Conservation (phyloP, 2,888 invertebrate species). For the Himalopsyche japonica region DNA sequence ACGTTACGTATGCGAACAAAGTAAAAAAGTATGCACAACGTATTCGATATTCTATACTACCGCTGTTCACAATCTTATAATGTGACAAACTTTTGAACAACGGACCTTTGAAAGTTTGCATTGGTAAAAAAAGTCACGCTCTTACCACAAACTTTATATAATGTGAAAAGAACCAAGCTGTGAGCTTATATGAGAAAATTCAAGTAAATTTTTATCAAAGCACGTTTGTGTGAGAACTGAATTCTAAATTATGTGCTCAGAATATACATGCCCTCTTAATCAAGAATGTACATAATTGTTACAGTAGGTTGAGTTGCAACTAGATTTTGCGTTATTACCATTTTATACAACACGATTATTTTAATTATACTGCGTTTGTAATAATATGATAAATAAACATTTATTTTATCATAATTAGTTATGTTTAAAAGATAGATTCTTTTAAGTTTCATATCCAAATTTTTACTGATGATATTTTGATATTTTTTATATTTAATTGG, state of each 20-base stretch:
- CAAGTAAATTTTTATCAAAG: not conserved
- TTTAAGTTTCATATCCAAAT: too few relatives aligned
- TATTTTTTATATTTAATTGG: too few relatives aligned
- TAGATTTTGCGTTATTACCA: not conserved
- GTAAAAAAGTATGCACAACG: not conserved
- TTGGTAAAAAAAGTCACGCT: not conserved
- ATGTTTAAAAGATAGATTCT: too few relatives aligned
- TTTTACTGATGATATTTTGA: too few relatives aligned
- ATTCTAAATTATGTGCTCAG: not conserved
- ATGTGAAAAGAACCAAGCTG: not conserved
- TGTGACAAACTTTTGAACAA: not conserved
- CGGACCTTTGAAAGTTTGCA: not conserved
- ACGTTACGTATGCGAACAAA: not conserved
- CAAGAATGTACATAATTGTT: not conserved
- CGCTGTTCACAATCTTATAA: not conserved
- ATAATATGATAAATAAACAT: too few relatives aligned
- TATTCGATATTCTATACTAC: not conserved
- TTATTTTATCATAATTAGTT: too few relatives aligned
- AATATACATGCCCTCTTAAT: not conserved
- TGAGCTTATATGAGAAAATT: not conserved
- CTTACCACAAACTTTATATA: not conserved
- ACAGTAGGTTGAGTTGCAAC: not conserved
- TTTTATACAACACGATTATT: too few relatives aligned
- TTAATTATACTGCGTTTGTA: too few relatives aligned
- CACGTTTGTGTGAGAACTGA: not conserved